Conservation (phyloP, 1,140 invertebrate species). For the Lepidurus apus region DNA sequence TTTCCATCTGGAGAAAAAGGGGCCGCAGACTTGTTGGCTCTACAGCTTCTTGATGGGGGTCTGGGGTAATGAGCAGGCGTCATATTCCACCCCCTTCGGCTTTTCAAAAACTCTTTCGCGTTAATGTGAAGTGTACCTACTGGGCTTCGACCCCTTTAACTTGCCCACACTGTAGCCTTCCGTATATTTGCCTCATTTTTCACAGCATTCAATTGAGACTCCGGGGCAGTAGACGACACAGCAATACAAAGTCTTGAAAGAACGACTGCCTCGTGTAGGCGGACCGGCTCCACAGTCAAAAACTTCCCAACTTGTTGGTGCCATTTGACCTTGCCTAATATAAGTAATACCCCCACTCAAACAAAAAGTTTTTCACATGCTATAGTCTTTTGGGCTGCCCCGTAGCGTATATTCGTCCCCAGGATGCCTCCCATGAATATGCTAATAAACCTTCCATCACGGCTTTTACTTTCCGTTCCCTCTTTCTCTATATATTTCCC, state of each 20-base stretch:
- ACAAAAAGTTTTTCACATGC: not conserved
- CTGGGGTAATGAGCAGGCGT: not conserved
- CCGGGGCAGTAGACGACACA: no score
- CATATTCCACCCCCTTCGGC: constrained; percentile 17
- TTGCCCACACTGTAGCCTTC: not conserved
- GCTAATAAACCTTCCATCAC: not conserved
- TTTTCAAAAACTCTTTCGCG: not conserved
- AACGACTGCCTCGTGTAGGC: no score
- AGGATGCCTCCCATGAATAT: not conserved
- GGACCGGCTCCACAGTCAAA: no score
- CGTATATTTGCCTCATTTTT: no score
- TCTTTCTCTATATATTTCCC: not conserved
- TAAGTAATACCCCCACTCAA: constrained; percentile 1
- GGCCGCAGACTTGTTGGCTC: constrained; percentile 16
- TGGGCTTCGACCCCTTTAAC: not conserved
- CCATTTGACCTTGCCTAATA: not conserved
- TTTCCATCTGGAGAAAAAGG: constrained; percentile 15
- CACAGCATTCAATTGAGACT: no score
- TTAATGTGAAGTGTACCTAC: not conserved
- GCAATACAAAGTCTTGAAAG: no score
- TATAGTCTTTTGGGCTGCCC: not conserved
- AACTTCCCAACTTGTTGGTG: no score
- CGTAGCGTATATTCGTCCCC: no score
- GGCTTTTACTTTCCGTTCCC: not conserved
- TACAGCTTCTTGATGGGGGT: not conserved